Evolutionary conservation across 2,888 invertebrate genomes (phyloP).

Genomic region (Nephrotoma guestfalica): DNA sequence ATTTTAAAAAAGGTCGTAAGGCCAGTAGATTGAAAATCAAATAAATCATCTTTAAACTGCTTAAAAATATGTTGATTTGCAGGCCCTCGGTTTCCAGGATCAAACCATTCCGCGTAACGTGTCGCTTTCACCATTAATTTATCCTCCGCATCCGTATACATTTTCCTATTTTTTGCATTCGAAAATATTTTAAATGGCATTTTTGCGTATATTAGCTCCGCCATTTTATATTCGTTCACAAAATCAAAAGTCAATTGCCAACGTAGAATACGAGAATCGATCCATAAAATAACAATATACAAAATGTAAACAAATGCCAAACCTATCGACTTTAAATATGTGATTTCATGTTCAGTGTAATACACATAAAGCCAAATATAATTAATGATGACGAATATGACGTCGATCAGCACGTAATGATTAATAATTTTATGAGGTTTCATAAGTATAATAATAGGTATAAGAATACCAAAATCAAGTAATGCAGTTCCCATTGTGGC

Average conservation of each 20-base stretch:
- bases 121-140: not conserved
- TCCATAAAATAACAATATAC: not conserved
- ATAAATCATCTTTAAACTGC: not conserved
- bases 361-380: not conserved
- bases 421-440: not conserved
- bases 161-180: not conserved
- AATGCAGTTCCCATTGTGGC: not conserved
- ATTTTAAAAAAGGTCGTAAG: not conserved
- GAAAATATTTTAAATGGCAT: not conserved
- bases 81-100: not conserved
- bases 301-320: not conserved
- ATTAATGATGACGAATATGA: not conserved
- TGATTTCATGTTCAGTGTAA: not conserved
- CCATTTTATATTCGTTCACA: not conserved
- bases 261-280: not conserved
- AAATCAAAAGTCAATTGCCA: not conserved
- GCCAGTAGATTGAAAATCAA: not conserved
- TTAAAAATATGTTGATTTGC: not conserved
- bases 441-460: not conserved
- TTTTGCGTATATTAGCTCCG: not conserved
- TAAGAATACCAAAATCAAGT: not conserved
- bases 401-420: not conserved
- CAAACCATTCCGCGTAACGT: not conserved
- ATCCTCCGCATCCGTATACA: not conserved
- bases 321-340: not conserved